Evolutionary conservation across 2,113 vertebrate species (phyloP).

Genomic region (Ranitomeya variabilis): DNA sequence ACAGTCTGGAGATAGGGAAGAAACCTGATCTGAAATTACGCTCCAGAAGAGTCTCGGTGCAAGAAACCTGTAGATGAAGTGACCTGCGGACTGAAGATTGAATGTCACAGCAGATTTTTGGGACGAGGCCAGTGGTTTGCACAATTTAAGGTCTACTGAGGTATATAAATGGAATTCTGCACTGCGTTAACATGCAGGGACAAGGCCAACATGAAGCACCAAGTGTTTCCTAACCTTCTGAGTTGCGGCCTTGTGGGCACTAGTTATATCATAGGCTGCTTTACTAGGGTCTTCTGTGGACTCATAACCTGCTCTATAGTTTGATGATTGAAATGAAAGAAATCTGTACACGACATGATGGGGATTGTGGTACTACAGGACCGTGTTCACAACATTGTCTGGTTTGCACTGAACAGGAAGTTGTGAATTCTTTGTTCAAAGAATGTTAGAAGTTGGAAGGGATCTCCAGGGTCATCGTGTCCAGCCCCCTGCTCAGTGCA

Average conservation of each 20-base stretch:
- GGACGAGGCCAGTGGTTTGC: background rate
- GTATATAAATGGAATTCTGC: background rate
- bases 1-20: background rate
- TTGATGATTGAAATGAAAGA: too few species aligned
- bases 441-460: too few species aligned
- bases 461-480: too few species aligned
- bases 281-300: background rate
- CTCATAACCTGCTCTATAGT: too few species aligned
- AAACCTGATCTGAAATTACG: slow-evolving; percentile 19
- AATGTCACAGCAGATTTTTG: background rate
- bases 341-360: too few species aligned
- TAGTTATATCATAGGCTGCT: background rate
- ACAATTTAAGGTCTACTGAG: background rate
- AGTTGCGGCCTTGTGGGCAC: background rate
- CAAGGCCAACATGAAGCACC: background rate
- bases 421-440: too few species aligned
- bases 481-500: too few species aligned
- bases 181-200: too few species aligned
- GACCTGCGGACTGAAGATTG: background rate
- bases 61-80: background rate
- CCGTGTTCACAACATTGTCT: too few species aligned
- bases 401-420: too few species aligned
- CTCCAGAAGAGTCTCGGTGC: background rate
- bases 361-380: too few species aligned
- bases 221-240: background rate